Conservation (phyloP, 2,888 invertebrate species). For the Calameuta pallipes region DNA sequence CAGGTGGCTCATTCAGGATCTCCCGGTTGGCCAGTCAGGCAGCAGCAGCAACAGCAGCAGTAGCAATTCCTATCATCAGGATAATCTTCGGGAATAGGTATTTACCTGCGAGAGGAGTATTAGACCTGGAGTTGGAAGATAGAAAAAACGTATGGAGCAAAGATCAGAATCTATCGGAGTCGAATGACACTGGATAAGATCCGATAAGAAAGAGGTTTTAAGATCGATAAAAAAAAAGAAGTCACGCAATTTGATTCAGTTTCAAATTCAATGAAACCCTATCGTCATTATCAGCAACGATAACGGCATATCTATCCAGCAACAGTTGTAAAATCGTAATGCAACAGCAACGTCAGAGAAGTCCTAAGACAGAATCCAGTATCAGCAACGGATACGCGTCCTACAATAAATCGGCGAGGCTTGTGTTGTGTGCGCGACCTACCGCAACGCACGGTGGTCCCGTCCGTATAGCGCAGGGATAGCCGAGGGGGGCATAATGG, state of each 20-base stretch:
- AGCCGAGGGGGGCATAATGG: constrained; percentile 58
- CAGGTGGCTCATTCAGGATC: constrained; percentile 24
- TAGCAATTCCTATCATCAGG: no score
- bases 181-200: background rate
- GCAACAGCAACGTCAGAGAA: background rate
- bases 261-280: no score
- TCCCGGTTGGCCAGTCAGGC: background rate
- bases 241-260: no score
- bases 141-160: background rate
- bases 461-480: constrained; percentile 26
- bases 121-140: no score
- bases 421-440: constrained; percentile 52
- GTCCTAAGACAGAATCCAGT: background rate
- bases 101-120: no score
- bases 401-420: constrained; percentile 50
- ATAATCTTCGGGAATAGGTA: no score
- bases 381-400: constrained; percentile 15
- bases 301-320: no score
- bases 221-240: no score
- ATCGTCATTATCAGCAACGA: no score
- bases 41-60: background rate
- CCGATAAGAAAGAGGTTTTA: no score
- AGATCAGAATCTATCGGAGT: background rate
- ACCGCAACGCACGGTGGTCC: constrained; percentile 56
- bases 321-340: background rate